A percentile compares a stretch with the other conserved stretches of the same genome.
phyloP scores from a whole-genome alignment of 2,888 invertebrate species.

The Diadegma fenestrale region DNA sequence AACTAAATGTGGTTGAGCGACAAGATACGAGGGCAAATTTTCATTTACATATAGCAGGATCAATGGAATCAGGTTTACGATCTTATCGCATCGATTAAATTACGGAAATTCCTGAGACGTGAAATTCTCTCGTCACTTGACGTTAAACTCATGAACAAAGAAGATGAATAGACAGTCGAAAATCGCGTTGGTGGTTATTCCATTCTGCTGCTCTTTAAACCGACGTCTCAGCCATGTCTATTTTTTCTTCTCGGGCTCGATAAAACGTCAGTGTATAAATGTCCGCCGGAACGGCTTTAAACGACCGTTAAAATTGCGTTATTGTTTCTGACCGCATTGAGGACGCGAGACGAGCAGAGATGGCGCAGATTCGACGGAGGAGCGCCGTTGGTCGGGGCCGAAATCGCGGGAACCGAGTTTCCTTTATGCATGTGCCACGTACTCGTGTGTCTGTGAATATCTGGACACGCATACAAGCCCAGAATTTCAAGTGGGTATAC shows the following conservation, averaged over 20 bases:
- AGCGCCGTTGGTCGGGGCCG: slow-evolving; percentile 52
- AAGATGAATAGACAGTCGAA: slow-evolving; percentile 33
- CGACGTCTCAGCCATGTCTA: slow-evolving; percentile 45
- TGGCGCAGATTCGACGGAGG: slow-evolving; percentile 36
- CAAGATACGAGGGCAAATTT: background rate
- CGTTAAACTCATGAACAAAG: slow-evolving; percentile 37
- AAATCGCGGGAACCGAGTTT: slow-evolving; percentile 59
- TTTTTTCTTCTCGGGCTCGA: slow-evolving; percentile 57
- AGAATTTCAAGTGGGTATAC: background rate
- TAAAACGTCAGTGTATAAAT: slow-evolving; percentile 78
- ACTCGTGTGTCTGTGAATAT: background rate
- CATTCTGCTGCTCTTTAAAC: slow-evolving; percentile 48
- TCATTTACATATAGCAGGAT: background rate
- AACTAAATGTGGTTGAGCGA: background rate
- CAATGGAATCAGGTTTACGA: background rate
- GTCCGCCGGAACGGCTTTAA: slow-evolving; percentile 77
- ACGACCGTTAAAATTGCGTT: slow-evolving; percentile 81
- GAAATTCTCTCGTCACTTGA: slow-evolving; percentile 44
- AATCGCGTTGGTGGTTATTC: slow-evolving; percentile 44
- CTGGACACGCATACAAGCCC: background rate
- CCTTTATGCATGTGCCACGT: background rate
- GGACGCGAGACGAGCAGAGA: slow-evolving; percentile 25
- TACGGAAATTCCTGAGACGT: slow-evolving; percentile 19
- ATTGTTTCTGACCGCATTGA: slow-evolving; percentile 79
- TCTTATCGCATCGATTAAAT: slow-evolving; percentile 40